phyloP scores from a whole-genome alignment of 1,140 invertebrate genomes.

The Chironomus tepperi region DNA sequence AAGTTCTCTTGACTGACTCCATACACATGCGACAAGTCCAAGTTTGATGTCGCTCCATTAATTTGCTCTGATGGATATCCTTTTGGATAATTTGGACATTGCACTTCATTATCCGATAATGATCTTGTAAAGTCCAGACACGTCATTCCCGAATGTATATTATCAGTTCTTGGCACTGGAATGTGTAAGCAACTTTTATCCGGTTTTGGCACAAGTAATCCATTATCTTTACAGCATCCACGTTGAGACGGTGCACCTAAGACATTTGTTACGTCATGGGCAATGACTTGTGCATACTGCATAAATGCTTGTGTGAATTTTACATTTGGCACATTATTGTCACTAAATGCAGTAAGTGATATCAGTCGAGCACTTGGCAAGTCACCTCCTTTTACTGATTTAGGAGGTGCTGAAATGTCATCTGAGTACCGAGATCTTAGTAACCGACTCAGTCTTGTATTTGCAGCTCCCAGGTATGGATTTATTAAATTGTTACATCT shows the following conservation, averaged over 20 bases:
- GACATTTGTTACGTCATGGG: slow-evolving; percentile 53
- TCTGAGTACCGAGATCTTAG: slow-evolving; percentile 73
- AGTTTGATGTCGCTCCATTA: not conserved
- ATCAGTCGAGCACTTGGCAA: slow-evolving; percentile 60
- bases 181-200: not conserved
- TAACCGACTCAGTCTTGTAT: slow-evolving; percentile 45
- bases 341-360: slow-evolving; percentile 46
- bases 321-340: slow-evolving; percentile 50
- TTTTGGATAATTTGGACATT: not conserved
- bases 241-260: not conserved
- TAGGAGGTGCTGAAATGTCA: slow-evolving; percentile 45
- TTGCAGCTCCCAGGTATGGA: not conserved
- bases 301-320: slow-evolving; percentile 62
- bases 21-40: not conserved
- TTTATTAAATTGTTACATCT: not conserved
- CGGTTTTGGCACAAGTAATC: not conserved
- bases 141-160: not conserved
- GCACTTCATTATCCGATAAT: not conserved
- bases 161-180: not conserved
- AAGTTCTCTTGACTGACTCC: not conserved
- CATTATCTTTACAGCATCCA: not conserved
- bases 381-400: slow-evolving; percentile 40
- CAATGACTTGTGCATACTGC: slow-evolving; percentile 72
- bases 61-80: not conserved
- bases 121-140: not conserved